A percentile compares a stretch with the other conserved stretches of the same genome.
Evolutionary conservation across 2,888 invertebrate species (phyloP).

Genomic region (Eupithecia pulchellata): DNA sequence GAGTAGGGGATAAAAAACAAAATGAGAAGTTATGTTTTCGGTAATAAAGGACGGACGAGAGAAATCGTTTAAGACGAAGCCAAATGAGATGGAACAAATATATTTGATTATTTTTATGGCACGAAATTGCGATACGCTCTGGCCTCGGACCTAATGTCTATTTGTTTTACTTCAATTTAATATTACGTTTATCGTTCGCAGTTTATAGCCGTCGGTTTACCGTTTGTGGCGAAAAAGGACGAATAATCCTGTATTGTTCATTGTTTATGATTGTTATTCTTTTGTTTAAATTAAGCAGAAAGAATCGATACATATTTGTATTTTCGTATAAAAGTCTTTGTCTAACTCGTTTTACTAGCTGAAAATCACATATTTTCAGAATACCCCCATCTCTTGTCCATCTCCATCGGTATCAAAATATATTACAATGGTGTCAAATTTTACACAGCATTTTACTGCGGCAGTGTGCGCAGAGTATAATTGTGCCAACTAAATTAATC

Average conservation of each 20-base stretch:
- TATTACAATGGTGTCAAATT: background rate
- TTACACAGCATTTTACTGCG: no score
- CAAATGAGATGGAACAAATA: conserved; percentile 86
- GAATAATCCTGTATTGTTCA: conserved; percentile 18
- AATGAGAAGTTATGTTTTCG: conserved; percentile 86
- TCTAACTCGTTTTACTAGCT: background rate
- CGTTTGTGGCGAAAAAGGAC: conserved; percentile 26
- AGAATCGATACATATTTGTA: conserved; percentile 6
- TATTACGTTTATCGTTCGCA: conserved; percentile 62
- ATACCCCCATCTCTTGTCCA: background rate
- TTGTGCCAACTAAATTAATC: conserved; percentile 53
- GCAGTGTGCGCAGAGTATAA: conserved; percentile 34
- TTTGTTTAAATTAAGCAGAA: conserved; percentile 12
- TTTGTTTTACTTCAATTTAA: conserved; percentile 81
- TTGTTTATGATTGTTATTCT: conserved; percentile 18
- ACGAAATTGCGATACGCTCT: conserved; percentile 79
- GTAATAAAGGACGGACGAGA: conserved; percentile 85
- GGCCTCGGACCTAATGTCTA: conserved; percentile 74
- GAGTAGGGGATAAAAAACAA: conserved; percentile 85
- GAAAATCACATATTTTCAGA: background rate
- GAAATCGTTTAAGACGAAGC: conserved; percentile 85
- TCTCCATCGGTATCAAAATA: background rate
- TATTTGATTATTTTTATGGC: conserved; percentile 85
- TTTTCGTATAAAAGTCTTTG: background rate
- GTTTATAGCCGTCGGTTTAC: conserved; percentile 58